Base-by-base conservation (phyloP, 2,797 vertebrate genomes). In the Enteromius treurensis region DNA sequence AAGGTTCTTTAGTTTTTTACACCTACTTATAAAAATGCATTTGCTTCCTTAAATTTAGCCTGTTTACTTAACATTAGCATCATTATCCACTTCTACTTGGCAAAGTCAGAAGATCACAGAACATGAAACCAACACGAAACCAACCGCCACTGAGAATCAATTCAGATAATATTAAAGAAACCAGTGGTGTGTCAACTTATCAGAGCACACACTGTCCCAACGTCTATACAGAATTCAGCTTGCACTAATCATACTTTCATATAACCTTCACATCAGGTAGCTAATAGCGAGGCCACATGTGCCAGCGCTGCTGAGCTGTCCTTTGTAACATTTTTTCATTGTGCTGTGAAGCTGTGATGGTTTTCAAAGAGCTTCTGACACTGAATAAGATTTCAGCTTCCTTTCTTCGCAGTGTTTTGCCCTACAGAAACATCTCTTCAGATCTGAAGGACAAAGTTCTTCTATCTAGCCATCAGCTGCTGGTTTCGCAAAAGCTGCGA, bases 391-490 rank as follows among this genome's bases (percentile, higher is more conserved):
- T 75, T 78, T 73, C 55, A n/a, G 71, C 53, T 71, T 65, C 58
- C 80, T 84, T 78, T 47, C 55, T 84, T 79, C 15, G 26, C 79
- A 79, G 10, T 60, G 13, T 83, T 55, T 79, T 40, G n/a, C 62
- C 85, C 51, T 82, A 29, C 76, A 86, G 75, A 84, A 76, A 81
- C 71, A 75, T 65, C 67, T 71, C 64, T 82, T 79, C 21, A 74
- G 70, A 74, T 87, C 69, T 86, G 79, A 89, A 89, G 85, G 86
- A 86, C 88, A 85, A 81, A 78, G 60, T 80, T 88, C 68, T 86
- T 85, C 47, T 82, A 75, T 74, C 34, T 37, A 34, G 19, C 65
- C 23, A 14, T 76, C 79, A 67, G 34, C 49, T 11, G 62, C 76
- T 34, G 53, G 45, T 67, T 70, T 37, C 79, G 10, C 53, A 40